Conservation (phyloP, 2,888 invertebrate species). For the Thereva nobilitata region DNA sequence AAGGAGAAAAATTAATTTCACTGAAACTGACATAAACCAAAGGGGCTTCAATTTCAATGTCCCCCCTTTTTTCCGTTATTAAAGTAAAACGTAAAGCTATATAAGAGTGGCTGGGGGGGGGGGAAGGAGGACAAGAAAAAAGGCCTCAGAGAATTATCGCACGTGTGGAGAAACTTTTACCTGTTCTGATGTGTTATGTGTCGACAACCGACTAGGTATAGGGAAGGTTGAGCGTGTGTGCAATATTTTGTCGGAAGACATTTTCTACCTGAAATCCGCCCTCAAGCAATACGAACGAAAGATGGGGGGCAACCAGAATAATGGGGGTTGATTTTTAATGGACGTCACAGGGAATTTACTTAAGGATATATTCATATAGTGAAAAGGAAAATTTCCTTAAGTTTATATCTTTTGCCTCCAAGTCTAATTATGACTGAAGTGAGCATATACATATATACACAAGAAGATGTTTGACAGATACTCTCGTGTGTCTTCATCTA, state of each 20-base stretch:
- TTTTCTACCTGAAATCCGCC: too few relatives aligned
- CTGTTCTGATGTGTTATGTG: too few relatives aligned
- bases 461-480: too few relatives aligned
- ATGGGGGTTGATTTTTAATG: constrained; percentile 3
- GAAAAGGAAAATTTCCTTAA: constrained; percentile 13
- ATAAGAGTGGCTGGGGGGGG: constrained; percentile 8
- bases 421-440: constrained; percentile 16
- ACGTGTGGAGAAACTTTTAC: constrained; percentile 5
- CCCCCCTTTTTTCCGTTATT: neutral
- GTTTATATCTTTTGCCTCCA: constrained; percentile 12
- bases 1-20: too few relatives aligned
- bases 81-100: constrained; percentile 10
- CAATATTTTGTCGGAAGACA: too few relatives aligned
- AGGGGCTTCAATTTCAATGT: too few relatives aligned
- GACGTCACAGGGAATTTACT: constrained; percentile 16
- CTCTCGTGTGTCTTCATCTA: too few relatives aligned
- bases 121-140: neutral
- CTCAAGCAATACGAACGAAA: too few relatives aligned
- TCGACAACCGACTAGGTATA: too few relatives aligned
- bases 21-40: too few relatives aligned
- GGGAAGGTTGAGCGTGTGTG: too few relatives aligned
- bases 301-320: neutral
- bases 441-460: too few relatives aligned
- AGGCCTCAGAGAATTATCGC: constrained; percentile 18
- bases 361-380: neutral